These are phyloP conservation scores for Operophtera brumata DNA, from an alignment of 2,888 invertebrate species.

Conservation along the genomic window DNA sequence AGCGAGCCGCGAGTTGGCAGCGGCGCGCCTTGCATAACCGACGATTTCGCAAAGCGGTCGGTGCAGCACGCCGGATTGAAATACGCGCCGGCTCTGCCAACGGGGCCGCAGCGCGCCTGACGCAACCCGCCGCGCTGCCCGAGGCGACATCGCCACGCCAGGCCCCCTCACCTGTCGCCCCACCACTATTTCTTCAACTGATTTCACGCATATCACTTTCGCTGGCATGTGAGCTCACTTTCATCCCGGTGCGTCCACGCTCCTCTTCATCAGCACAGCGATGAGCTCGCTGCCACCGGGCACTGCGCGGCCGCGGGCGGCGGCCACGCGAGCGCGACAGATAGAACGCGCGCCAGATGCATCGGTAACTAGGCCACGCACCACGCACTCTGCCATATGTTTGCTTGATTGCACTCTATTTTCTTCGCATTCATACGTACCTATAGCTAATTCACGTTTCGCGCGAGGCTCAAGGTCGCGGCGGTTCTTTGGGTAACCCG, in stretches of 20 bases:
- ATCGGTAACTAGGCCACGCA: conserved; percentile 63
- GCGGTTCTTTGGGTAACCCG: conserved; percentile 16
- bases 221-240: conserved; percentile 62
- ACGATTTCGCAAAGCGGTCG: conserved; percentile 77
- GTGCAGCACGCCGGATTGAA: conserved; percentile 75
- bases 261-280: conserved; percentile 40
- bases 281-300: conserved; percentile 32
- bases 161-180: conserved; percentile 54
- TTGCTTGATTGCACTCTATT: conserved; percentile 54
- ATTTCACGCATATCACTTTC: conserved; percentile 76
- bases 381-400: conserved; percentile 64
- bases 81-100: conserved; percentile 71
- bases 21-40: conserved; percentile 79
- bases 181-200: conserved; percentile 54
- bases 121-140: conserved; percentile 47
- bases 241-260: conserved; percentile 60
- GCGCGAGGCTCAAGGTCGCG: conserved; percentile 21
- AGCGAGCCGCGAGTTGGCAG: conserved; percentile 76
- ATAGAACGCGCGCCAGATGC: conserved; percentile 65
- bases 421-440: conserved; percentile 33
- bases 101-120: conserved; percentile 58
- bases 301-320: conserved; percentile 31
- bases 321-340: conserved; percentile 44
- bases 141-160: conserved; percentile 32
- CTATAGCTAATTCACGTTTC: conserved; percentile 13